phyloP scores from a whole-genome alignment of 2,113 vertebrate genomes.

The Leucopsar rothschildi region DNA sequence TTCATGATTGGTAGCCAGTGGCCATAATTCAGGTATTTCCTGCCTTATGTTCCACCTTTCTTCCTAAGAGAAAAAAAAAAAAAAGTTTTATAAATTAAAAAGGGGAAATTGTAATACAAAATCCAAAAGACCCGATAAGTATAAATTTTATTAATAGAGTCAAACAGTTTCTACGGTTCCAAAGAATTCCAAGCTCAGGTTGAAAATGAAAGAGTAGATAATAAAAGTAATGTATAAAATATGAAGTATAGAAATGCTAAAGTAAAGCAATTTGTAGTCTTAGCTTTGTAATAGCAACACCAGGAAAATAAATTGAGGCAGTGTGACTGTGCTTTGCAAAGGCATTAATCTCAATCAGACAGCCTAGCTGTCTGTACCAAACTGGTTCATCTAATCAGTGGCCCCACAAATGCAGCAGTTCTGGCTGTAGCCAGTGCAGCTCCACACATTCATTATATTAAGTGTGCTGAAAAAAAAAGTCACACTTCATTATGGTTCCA shows the following conservation, averaged over 20 bases:
- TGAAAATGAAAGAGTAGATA: not conserved
- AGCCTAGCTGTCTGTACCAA: not conserved
- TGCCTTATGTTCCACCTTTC: not conserved
- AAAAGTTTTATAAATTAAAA: not conserved
- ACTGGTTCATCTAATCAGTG: constrained; percentile 15
- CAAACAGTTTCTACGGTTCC: not conserved
- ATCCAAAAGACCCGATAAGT: not conserved
- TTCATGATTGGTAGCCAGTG: not conserved
- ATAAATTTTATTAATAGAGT: not conserved
- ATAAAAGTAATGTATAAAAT: not conserved
- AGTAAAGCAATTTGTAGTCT: not conserved
- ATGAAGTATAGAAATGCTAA: not conserved
- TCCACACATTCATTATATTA: not conserved
- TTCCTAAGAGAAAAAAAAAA: not conserved
- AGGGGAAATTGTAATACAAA: not conserved
- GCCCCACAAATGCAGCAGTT: not conserved
- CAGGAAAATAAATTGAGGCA: not conserved
- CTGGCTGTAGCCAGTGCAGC: not conserved
- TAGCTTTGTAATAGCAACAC: not conserved
- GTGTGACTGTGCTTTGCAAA: not conserved
- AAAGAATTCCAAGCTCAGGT: not conserved
- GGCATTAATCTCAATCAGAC: not conserved
- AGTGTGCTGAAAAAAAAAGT: not conserved
- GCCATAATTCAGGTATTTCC: not conserved
- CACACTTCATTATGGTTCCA: not conserved